Evolutionary conservation across 2,113 vertebrate genomes (phyloP).

Genomic region (Machaerirhynchus nigripectus): DNA sequence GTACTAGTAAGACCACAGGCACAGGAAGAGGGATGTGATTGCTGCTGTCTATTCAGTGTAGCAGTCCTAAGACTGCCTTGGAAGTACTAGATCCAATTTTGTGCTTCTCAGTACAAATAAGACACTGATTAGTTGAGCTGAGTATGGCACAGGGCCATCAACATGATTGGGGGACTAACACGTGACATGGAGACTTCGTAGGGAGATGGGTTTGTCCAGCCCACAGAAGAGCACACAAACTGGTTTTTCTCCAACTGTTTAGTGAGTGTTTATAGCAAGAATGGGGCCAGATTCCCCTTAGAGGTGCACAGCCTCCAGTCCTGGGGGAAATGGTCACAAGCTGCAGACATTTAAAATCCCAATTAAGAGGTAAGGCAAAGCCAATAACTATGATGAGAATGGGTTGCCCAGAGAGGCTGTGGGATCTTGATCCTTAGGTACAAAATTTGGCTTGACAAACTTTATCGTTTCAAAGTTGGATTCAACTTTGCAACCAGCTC

Average conservation of each 20-base stretch:
- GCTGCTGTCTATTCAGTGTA: not conserved
- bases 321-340: not conserved
- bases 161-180: accelerated
- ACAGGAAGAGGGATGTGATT: not conserved
- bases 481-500: not conserved
- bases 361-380: not conserved
- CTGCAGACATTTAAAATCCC: not conserved
- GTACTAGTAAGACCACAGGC: not conserved
- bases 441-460: not conserved
- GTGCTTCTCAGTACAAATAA: not conserved
- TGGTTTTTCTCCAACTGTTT: not conserved
- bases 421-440: not conserved
- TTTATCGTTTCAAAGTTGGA: not conserved
- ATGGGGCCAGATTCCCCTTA: not conserved
- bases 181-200: not conserved
- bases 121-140: not conserved
- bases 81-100: not conserved
- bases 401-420: not conserved
- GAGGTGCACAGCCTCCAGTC: not conserved
- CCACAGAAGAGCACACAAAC: not conserved
- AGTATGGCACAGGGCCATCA: not conserved
- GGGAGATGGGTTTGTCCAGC: not conserved
- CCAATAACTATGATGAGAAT: not conserved
- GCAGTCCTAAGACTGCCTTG: not conserved
- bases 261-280: not conserved